Evolutionary conservation across 2,888 invertebrate species (phyloP).

Genomic region (Lydus trimaculatus): DNA sequence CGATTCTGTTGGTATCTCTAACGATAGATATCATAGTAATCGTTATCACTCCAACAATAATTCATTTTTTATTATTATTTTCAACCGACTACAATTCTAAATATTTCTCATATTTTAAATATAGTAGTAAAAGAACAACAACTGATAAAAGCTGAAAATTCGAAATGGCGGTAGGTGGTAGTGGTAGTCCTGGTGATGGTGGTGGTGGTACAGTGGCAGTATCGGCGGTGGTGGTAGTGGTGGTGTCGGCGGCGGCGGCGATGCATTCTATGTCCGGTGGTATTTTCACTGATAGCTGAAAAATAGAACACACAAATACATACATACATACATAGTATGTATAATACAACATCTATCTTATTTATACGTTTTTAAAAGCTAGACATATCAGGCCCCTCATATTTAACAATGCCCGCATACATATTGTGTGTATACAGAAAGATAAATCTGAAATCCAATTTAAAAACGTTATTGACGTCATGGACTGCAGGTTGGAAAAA

Average conservation of each 20-base stretch:
- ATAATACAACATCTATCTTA: constrained; percentile 30
- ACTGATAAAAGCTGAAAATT: constrained; percentile 6
- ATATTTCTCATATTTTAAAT: neutral
- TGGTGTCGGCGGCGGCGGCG: neutral
- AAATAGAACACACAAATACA: constrained; percentile 18
- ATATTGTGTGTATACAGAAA: constrained; percentile 43
- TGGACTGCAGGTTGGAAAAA: constrained; percentile 50
- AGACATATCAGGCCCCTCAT: constrained; percentile 36
- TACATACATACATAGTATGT: neutral
- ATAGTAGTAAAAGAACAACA: neutral
- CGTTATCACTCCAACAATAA: neutral
- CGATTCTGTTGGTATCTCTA: neutral
- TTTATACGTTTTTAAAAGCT: constrained; percentile 33
- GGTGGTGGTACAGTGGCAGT: too few relatives aligned
- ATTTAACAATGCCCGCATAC: constrained; percentile 44
- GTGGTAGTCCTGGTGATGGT: neutral
- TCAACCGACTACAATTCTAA: neutral
- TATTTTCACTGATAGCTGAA: constrained; percentile 26
- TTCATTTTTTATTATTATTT: neutral
- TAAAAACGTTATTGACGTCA: constrained; percentile 55
- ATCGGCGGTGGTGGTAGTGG: neutral
- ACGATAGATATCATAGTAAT: neutral
- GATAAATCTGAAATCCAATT: constrained; percentile 56
- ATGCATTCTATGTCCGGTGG: constrained; percentile 8
- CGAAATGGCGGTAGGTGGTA: neutral